Percentiles rank a stretch among this genome's conserved stretches.
Conservation (phyloP, 2,888 invertebrate species). For the Chrysolina oricalcia region DNA sequence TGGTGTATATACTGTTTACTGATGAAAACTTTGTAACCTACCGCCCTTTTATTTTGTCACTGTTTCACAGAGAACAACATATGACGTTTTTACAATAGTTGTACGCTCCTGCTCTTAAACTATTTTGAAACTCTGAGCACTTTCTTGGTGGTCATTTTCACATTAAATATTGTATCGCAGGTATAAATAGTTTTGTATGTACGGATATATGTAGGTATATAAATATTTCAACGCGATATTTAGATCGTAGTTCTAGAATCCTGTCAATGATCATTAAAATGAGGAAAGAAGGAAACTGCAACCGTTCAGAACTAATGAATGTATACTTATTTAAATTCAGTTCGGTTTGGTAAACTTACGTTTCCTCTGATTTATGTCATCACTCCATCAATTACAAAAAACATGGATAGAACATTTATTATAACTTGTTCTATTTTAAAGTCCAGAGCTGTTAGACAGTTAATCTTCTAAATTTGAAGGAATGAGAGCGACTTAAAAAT, state of each 20-base stretch:
- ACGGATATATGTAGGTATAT: neutral
- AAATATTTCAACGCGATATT: constrained; percentile 5
- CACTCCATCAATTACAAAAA: neutral
- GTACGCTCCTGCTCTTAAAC: neutral
- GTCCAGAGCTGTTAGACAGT: neutral
- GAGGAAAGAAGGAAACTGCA: constrained; percentile 24
- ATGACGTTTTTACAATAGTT: neutral
- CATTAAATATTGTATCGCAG: neutral
- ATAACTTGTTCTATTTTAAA: neutral
- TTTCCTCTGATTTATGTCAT: neutral
- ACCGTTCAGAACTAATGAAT: constrained; percentile 28
- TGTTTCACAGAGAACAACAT: too few relatives aligned
- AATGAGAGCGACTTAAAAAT: too few relatives aligned
- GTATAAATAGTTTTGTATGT: constrained; percentile 15
- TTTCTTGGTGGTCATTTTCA: neutral
- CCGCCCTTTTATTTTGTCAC: too few relatives aligned
- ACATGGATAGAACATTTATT: neutral
- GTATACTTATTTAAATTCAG: neutral
- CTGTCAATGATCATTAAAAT: constrained; percentile 28
- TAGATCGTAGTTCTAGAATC: neutral
- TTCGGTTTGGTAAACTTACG: neutral
- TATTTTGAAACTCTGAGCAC: neutral
- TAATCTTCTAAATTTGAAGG: too few relatives aligned
- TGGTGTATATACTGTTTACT: too few relatives aligned
- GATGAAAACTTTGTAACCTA: too few relatives aligned